phyloP scores from a whole-genome alignment of 2,113 vertebrate genomes.

The Rhodinocichla rosea region DNA sequence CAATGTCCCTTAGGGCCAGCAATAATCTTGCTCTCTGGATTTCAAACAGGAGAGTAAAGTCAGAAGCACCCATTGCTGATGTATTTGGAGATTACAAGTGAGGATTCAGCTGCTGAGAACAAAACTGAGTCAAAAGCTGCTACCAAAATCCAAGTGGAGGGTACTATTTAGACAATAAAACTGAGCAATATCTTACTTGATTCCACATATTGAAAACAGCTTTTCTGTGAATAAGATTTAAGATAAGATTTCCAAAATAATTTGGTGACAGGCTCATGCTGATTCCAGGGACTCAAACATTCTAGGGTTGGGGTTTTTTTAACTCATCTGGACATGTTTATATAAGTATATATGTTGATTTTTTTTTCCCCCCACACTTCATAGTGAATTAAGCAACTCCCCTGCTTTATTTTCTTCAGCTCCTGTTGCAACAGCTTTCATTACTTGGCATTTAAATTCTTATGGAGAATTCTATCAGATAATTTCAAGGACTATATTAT shows the following conservation, averaged over 20 bases:
- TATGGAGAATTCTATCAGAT: neutral
- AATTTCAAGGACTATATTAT: neutral
- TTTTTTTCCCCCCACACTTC: neutral
- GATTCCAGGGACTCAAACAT: neutral
- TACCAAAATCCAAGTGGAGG: slow-evolving; percentile 37
- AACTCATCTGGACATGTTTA: neutral
- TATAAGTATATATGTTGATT: neutral
- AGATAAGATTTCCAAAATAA: neutral
- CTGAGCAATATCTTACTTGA: slow-evolving; percentile 42
- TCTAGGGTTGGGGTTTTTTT: fast-evolving
- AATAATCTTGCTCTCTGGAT: neutral
- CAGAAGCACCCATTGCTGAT: slow-evolving; percentile 78
- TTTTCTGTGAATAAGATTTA: neutral
- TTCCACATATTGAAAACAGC: neutral
- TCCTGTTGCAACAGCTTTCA: neutral
- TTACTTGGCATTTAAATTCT: neutral
- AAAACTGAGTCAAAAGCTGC: slow-evolving; percentile 71
- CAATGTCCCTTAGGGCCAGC: neutral
- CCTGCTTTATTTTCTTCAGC: neutral
- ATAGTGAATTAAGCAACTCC: neutral
- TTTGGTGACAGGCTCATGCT: neutral
- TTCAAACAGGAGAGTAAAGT: slow-evolving; percentile 68
- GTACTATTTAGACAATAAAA: slow-evolving; percentile 63
- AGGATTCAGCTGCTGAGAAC: slow-evolving; percentile 81
- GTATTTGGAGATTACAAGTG: slow-evolving; percentile 79